These are phyloP conservation scores for Larimichthys polyactis DNA, from an alignment of 2,113 vertebrate genomes.

Conservation along the genomic window DNA sequence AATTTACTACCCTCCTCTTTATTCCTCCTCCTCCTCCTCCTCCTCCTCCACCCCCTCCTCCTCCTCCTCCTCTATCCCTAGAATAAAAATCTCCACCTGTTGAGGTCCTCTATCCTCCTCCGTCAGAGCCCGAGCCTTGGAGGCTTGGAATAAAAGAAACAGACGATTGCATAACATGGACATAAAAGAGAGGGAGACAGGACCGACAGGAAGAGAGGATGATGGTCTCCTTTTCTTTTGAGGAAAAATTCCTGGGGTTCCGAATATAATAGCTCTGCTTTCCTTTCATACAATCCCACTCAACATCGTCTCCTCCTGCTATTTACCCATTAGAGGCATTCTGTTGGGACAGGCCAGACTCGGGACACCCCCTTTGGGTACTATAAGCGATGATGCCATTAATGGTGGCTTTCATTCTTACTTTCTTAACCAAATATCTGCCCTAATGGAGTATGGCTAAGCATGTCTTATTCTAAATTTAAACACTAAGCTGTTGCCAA, in stretches of 20 bases:
- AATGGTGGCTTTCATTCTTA: conserved; percentile 30
- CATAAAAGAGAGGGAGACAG: conserved; percentile 61
- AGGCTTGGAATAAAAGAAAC: conserved; percentile 74
- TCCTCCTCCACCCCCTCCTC: conserved; percentile 23
- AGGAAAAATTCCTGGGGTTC: conserved; percentile 48
- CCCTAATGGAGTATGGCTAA: conserved; percentile 9
- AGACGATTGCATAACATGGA: conserved; percentile 71
- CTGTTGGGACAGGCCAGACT: conserved; percentile 25
- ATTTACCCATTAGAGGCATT: conserved; percentile 44
- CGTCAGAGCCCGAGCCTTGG: conserved; percentile 57
- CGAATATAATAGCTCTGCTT: conserved; percentile 39
- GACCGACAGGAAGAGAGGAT: conserved; percentile 48
- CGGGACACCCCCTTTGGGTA: conserved; percentile 28
- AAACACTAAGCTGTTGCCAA: conserved; percentile 55
- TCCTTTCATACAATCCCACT: conserved; percentile 37
- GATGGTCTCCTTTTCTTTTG: conserved; percentile 63
- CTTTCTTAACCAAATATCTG: conserved; percentile 13
- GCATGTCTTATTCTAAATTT: conserved; percentile 53
- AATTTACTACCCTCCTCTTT: conserved; percentile 35
- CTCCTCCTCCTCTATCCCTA: conserved; percentile 42
- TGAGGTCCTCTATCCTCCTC: conserved; percentile 73
- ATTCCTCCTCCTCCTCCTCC: conserved; percentile 13
- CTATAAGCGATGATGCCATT: conserved; percentile 26
- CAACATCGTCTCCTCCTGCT: conserved; percentile 22
- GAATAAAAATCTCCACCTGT: conserved; percentile 79